Evolutionary conservation across 1,140 invertebrate genomes (phyloP).

Genomic region (Diabrotica virgifera): DNA sequence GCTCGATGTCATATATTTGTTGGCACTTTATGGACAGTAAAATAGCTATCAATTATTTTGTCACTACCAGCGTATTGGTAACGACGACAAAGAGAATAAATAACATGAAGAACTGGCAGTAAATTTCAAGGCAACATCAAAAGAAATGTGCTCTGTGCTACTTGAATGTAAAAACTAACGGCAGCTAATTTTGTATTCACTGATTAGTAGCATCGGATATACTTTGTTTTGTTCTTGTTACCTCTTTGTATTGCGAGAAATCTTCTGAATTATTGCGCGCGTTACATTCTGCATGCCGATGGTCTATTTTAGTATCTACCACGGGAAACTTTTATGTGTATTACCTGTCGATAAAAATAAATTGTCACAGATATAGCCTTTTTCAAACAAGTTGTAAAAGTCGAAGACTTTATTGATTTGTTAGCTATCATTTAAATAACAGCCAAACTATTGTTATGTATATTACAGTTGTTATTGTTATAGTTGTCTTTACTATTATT

Average conservation of each 20-base stretch:
- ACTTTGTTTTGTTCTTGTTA: background rate
- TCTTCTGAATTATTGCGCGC: too few species aligned
- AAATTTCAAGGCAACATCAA: constrained; percentile 1
- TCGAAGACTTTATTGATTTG: too few species aligned
- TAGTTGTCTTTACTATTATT: too few species aligned
- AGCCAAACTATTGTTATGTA: too few species aligned
- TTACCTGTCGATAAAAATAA: too few species aligned
- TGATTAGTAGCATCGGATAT: background rate
- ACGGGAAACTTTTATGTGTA: too few species aligned
- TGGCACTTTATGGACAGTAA: constrained; percentile 16
- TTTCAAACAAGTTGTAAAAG: too few species aligned
- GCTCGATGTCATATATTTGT: constrained; percentile 11
- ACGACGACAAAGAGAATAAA: background rate
- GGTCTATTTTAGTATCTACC: too few species aligned
- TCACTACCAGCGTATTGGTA: constrained; percentile 4
- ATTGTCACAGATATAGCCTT: too few species aligned
- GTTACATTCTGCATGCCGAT: too few species aligned
- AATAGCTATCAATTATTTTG: constrained; percentile 17
- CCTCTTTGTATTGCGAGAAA: background rate
- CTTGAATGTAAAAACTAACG: background rate
- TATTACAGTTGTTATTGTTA: too few species aligned
- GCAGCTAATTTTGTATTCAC: constrained; percentile 2
- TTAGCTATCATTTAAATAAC: too few species aligned
- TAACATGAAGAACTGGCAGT: background rate
- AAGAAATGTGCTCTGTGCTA: background rate